Evolutionary conservation across 2,888 invertebrate species (phyloP).

Genomic region (Parnassius apollo): DNA sequence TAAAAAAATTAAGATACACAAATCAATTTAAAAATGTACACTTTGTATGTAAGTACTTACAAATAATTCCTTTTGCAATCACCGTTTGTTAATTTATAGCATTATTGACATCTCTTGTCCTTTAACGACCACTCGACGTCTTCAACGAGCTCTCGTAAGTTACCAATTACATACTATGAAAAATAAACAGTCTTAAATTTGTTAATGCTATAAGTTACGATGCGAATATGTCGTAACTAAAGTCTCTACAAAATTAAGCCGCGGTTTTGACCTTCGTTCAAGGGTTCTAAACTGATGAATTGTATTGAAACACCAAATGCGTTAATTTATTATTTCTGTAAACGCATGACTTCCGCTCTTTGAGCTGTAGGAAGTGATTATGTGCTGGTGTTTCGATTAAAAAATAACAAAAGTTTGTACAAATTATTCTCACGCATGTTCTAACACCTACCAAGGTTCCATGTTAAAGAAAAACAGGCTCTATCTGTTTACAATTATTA

Average conservation of each 20-base stretch:
- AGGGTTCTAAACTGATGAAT: constrained; percentile 56
- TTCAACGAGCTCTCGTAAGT: constrained; percentile 66
- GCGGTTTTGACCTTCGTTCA: constrained; percentile 67
- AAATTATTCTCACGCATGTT: constrained; percentile 63
- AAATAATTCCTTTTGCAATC: constrained; percentile 28
- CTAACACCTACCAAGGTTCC: constrained; percentile 54
- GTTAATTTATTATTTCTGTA: constrained; percentile 74
- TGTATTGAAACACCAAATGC: constrained; percentile 62
- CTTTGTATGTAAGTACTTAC: not conserved
- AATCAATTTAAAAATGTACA: not conserved
- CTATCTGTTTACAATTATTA: constrained; percentile 37
- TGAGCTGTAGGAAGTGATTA: constrained; percentile 77
- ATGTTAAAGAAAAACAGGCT: constrained; percentile 53
- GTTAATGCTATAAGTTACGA: constrained; percentile 51
- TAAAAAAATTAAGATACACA: not conserved
- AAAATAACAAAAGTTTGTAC: constrained; percentile 66
- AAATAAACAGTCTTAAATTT: constrained; percentile 60
- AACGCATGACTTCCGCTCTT: constrained; percentile 76
- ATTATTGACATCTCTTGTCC: constrained; percentile 44
- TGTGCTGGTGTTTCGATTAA: constrained; percentile 58
- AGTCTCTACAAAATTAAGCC: constrained; percentile 54
- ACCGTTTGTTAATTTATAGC: constrained; percentile 29
- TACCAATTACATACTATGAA: constrained; percentile 62
- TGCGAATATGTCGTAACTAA: constrained; percentile 50
- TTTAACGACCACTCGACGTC: constrained; percentile 60